Conservation (phyloP, 1,140 invertebrate genomes). For the Steinernema khuongi region DNA sequence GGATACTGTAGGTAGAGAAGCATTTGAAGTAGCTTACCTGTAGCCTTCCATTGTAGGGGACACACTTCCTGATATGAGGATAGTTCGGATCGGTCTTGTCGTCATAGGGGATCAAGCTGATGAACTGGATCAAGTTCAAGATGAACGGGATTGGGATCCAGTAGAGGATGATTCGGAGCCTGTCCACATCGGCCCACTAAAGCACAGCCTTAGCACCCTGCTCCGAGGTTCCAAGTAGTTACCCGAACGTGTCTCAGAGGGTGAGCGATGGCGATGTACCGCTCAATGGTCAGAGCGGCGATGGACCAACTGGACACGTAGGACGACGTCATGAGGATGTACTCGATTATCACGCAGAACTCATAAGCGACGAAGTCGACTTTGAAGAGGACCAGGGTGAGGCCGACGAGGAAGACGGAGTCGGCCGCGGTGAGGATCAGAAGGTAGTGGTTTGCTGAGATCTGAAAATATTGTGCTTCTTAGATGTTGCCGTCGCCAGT, state of each 20-base stretch:
- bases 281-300: conserved; percentile 53
- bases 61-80: conserved; percentile 20
- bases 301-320: conserved; percentile 56
- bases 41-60: conserved; percentile 13
- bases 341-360: conserved; percentile 55
- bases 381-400: conserved; percentile 51
- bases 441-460: conserved; percentile 55
- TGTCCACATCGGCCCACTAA: conserved; percentile 43
- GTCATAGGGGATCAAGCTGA: conserved; percentile 37
- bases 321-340: conserved; percentile 50
- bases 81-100: conserved; percentile 29
- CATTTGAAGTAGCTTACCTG: neutral
- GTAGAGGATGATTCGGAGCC: conserved; percentile 43
- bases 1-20: neutral
- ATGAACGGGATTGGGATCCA: conserved; percentile 56
- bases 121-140: conserved; percentile 54
- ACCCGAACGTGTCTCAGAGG: conserved; percentile 54
- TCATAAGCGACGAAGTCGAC: conserved; percentile 50
- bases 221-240: conserved; percentile 5
- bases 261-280: conserved; percentile 54
- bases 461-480: conserved; percentile 41
- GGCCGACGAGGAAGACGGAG: conserved; percentile 49
- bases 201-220: neutral
- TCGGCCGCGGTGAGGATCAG: conserved; percentile 55
- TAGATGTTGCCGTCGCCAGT: conserved; percentile 23